Percentiles rank a stretch among this genome's conserved stretches.
Conservation (phyloP, 2,888 invertebrate genomes). For the Drosophila leonis region DNA sequence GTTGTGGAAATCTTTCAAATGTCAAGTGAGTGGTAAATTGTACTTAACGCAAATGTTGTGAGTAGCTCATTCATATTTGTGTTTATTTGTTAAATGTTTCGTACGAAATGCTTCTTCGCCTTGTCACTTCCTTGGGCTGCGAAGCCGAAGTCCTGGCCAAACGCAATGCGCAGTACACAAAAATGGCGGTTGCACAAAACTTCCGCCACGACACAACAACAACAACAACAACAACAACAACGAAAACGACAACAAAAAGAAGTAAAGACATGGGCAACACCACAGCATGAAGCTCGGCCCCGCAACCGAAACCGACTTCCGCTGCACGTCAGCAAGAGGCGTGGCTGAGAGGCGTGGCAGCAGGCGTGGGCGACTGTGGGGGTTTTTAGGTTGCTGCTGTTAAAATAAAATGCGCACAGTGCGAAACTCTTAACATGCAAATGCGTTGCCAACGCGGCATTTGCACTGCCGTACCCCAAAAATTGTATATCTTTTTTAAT, state of each 20-base stretch:
- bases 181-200: conserved; percentile 70
- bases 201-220: conserved; percentile 53
- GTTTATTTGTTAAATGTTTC: conserved; percentile 52
- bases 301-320: conserved; percentile 49
- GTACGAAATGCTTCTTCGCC: conserved; percentile 26
- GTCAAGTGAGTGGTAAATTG: conserved; percentile 39
- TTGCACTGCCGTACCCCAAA: conserved; percentile 10
- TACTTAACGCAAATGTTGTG: conserved; percentile 35
- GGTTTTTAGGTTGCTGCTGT: not conserved
- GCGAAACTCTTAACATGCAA: conserved; percentile 79
- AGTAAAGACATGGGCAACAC: conserved; percentile 42
- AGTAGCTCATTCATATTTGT: conserved; percentile 47
- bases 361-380: conserved; percentile 9
- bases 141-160: conserved; percentile 14
- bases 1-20: conserved; percentile 6
- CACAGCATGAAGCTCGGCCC: conserved; percentile 22
- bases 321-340: conserved; percentile 50
- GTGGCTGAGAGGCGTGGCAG: conserved; percentile 13
- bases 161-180: conserved; percentile 49
- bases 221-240: not conserved
- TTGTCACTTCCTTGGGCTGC: conserved; percentile 20
- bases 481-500: conserved; percentile 74
- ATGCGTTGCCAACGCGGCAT: conserved; percentile 56
- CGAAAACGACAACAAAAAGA: conserved; percentile 3
- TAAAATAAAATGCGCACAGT: conserved; percentile 69